Evolutionary conservation across 2,888 invertebrate species (phyloP), one percentile per base, ranked within the genome.

Genomic region (Trichacis sp.): DNA sequence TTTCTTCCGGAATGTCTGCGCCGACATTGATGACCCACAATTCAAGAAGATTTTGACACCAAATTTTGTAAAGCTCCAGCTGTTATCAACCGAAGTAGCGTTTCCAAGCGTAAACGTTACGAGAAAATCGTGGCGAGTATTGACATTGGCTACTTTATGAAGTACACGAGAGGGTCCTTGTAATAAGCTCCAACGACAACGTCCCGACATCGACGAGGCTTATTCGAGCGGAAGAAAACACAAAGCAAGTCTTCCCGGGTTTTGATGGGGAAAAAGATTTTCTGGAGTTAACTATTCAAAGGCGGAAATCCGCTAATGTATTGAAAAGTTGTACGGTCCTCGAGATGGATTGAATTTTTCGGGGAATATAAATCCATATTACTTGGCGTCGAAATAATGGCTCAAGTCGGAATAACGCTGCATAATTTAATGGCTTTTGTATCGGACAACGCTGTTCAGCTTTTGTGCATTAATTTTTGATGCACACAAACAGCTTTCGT

Each of bases 111-210:
- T n/a, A 15, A 40, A 40, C 8, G 15, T 12, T 4, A 3, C 2
- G 33, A n/a, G n/a, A 33, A 33, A 33, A 33, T 29, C 5, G 29
- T 6, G n/a, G 3, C 33, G n/a, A 54, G 56, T 49, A 60, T 53
- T 51, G 64, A 70, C 58, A 65, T 66, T 70, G 54, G 61, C 51
- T 64, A 62, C 59, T 62, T 67, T 65, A 68, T 59, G 58, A 71
- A 67, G 69, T 60, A 57, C 56, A 56, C n/a, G n/a, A 47, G 56
- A 43, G 46, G 54, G 61, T 49, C 58, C 33, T 51, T 60, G 66
- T 70, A 70, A 70, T 70, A 68, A 73, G 68, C 59, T 69, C 58
- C 53, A 53, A 65, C 61, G 69, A 70, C 66, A 55, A 64, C 57
- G 58, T 33, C 49, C 38, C 46, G 15, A 53, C 59, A 52, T 65